phyloP scores from a whole-genome alignment of 2,888 invertebrate genomes.

The Bellardia bayeri region DNA sequence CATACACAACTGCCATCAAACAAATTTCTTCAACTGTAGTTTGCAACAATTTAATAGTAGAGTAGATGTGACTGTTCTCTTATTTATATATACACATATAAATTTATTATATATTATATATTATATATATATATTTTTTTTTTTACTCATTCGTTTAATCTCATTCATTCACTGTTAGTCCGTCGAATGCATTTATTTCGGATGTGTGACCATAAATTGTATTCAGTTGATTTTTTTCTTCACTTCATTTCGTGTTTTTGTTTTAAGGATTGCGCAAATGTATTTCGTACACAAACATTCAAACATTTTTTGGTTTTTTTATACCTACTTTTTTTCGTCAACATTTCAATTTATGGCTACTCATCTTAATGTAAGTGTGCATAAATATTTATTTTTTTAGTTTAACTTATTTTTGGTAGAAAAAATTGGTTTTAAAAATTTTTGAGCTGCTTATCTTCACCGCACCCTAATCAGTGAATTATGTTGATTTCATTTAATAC shows the following conservation, averaged over 20 bases:
- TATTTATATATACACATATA: not conserved
- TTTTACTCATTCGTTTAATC: slow-evolving; percentile 4
- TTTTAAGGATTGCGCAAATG: slow-evolving; percentile 47
- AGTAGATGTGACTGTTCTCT: slow-evolving; percentile 37
- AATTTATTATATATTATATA: too few species aligned
- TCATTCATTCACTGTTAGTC: slow-evolving; percentile 63
- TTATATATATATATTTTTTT: slow-evolving; percentile 1
- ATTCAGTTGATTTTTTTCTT: slow-evolving; percentile 26
- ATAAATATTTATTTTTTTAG: slow-evolving; percentile 59
- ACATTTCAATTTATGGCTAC: slow-evolving; percentile 66
- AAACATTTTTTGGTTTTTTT: too few species aligned
- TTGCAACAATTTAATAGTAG: slow-evolving; percentile 24
- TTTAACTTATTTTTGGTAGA: slow-evolving; percentile 6
- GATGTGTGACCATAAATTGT: slow-evolving; percentile 63
- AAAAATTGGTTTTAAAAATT: slow-evolving; percentile 12
- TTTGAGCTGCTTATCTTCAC: slow-evolving; percentile 62
- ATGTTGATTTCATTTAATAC: slow-evolving; percentile 58
- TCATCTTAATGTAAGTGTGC: slow-evolving; percentile 54
- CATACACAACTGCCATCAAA: not conserved
- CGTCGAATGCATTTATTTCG: slow-evolving; percentile 65
- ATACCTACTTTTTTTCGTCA: slow-evolving; percentile 26
- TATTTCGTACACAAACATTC: slow-evolving; percentile 21
- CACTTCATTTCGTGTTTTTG: slow-evolving; percentile 1
- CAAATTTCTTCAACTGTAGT: slow-evolving; percentile 1
- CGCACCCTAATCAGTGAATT: slow-evolving; percentile 68